These are phyloP conservation scores for Rhagoletis pomonella DNA, from an alignment of 1,140 invertebrate species.

Conservation along the genomic window DNA sequence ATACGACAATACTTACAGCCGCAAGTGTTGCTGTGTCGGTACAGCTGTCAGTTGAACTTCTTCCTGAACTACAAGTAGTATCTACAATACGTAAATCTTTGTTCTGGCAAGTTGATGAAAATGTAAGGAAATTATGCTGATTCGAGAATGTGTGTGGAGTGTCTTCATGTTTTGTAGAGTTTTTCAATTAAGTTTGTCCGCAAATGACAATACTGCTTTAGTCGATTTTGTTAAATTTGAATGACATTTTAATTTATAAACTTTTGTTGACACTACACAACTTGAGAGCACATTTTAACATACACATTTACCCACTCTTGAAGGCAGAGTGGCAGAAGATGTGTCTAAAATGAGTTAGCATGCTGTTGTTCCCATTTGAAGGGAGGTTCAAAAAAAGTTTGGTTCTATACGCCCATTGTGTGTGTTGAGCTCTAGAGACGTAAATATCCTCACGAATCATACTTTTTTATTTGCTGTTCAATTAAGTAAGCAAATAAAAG, in stretches of 20 bases:
- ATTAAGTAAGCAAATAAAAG: not conserved
- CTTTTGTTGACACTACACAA: slow-evolving; percentile 61
- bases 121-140: not conserved
- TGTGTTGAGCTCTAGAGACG: no score
- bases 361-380: not conserved
- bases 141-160: not conserved
- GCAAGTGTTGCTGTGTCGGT: not conserved
- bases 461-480: not conserved
- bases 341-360: not conserved
- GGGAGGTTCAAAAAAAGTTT: no score
- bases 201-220: not conserved
- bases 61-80: not conserved
- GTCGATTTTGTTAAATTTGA: slow-evolving; percentile 57
- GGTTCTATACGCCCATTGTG: no score
- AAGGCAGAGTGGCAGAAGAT: not conserved
- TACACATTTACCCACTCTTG: not conserved
- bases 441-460: not conserved
- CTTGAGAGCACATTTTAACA: not conserved
- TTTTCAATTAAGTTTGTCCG: slow-evolving; percentile 1
- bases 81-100: not conserved
- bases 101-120: not conserved
- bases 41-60: not conserved
- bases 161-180: not conserved
- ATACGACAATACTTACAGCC: not conserved
- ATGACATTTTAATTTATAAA: slow-evolving; percentile 74